Base-by-base conservation (phyloP, 2,888 invertebrate species). In the Sesamia inferens region DNA sequence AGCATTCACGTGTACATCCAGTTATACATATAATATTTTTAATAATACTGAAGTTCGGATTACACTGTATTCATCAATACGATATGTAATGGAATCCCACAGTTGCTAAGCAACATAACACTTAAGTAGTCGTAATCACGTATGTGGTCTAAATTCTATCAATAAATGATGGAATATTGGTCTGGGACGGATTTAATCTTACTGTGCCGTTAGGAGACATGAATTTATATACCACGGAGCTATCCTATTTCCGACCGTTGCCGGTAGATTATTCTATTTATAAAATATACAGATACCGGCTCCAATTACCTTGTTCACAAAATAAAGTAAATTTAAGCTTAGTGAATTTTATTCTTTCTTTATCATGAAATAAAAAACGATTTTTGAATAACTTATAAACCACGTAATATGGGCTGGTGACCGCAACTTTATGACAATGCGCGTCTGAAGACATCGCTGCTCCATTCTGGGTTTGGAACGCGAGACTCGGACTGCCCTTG, bases 91-190 rank as follows among this genome's bases (percentile, higher is more conserved):
- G 81, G 73, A 82, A 80, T 71, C 66, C 54, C 51, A 4, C 19
- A 24, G 82, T 82, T 79, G 82, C 79, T 59, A 57, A 68, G 87
- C 78, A 84, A 85, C 88, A 14, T n/a, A 64, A 77, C 81, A 79
- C 74, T 81, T 82, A 64, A 72, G 71, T 48, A 66, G 67, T 42
- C 78, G 64, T 81, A 81, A 81, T 84, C 77, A 79, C 69, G 79
- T 82, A 74, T 77, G 81, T 73, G 82, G 72, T 68, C 76, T 79
- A 74, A 87, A 85, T 85, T 81, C 69, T 75, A 80, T 84, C 76
- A 79, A 86, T 81, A 78, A 81, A 77, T 82, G 59, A 82, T 87
- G 74, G 73, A 64, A 39, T 74, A 77, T 79, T 78, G 69, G 61
- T 51, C 44, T 61, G 44, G 67, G 69, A n/a, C 63, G 51, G 71